These are phyloP conservation scores for Chelonoidis abingdonii DNA, from an alignment of 2,113 vertebrate genomes.

Conservation along the genomic window DNA sequence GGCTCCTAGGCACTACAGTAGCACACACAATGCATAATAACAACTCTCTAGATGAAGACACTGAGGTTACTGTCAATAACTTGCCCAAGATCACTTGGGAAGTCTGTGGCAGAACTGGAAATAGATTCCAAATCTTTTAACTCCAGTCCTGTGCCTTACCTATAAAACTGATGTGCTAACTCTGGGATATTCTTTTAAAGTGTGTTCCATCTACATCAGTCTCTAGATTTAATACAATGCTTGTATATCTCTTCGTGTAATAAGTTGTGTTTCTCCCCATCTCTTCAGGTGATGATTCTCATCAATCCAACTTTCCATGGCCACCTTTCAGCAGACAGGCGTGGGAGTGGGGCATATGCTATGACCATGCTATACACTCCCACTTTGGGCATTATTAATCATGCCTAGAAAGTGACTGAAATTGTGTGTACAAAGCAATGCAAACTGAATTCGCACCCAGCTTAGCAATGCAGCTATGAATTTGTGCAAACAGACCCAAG, in stretches of 20 bases:
- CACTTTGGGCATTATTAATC: not conserved
- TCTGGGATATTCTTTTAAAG: not conserved
- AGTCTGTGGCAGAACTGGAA: not conserved
- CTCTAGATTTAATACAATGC: rapidly evolving
- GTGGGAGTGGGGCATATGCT: not conserved
- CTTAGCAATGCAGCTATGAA: not conserved
- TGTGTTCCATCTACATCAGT: not conserved
- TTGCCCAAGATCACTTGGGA: not conserved
- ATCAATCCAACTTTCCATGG: not conserved
- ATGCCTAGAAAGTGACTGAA: not conserved
- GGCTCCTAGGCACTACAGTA: not conserved
- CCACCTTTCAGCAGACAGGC: not conserved
- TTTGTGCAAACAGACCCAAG: not conserved
- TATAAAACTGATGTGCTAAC: not conserved
- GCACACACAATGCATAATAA: not conserved
- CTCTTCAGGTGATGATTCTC: rapidly evolving
- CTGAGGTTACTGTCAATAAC: not conserved
- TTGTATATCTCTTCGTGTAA: not conserved
- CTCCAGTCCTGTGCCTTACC: not conserved
- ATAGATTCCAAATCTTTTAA: not conserved
- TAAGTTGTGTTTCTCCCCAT: not conserved
- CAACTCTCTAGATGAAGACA: not conserved
- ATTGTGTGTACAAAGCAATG: not conserved
- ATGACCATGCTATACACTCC: rapidly evolving
- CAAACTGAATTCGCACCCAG: not conserved